Evolutionary conservation across 2,888 invertebrate species (phyloP).

Genomic region (Protodeltote pygarga): DNA sequence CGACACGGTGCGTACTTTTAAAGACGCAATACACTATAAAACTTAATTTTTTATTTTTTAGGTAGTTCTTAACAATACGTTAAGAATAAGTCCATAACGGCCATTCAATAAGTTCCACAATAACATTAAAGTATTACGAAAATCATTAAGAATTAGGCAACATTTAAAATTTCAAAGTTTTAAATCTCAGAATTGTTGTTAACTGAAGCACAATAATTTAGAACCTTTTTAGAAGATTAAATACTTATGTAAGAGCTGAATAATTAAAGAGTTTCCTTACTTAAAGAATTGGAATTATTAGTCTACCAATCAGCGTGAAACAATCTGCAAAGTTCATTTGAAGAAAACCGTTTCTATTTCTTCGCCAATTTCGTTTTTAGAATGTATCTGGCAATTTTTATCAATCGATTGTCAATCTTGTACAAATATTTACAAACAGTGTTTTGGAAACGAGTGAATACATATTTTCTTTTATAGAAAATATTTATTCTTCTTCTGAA

Average conservation of each 20-base stretch:
- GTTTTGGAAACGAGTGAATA: too few relatives aligned
- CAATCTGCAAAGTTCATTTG: neutral
- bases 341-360: neutral
- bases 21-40: too few relatives aligned
- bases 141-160: conserved; percentile 22
- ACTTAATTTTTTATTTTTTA: too few relatives aligned
- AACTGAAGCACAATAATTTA: conserved; percentile 37
- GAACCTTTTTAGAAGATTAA: conserved; percentile 19
- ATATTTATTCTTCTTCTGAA: too few relatives aligned
- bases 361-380: too few relatives aligned
- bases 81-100: neutral
- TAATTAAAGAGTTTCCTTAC: conserved; percentile 36
- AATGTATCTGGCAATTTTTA: too few relatives aligned
- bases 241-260: conserved; percentile 23
- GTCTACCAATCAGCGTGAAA: conserved; percentile 9
- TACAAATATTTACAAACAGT: too few relatives aligned
- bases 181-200: conserved; percentile 21
- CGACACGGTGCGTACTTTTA: too few relatives aligned
- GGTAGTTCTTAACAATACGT: too few relatives aligned
- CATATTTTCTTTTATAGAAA: too few relatives aligned
- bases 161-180: conserved; percentile 32
- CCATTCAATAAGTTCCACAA: conserved; percentile 6
- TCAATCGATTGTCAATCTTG: too few relatives aligned
- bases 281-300: conserved; percentile 21
- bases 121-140: conserved; percentile 16